phyloP scores from a whole-genome alignment of 92 coral and sea anemone genomes.

The Chrysogorgia sp. region DNA sequence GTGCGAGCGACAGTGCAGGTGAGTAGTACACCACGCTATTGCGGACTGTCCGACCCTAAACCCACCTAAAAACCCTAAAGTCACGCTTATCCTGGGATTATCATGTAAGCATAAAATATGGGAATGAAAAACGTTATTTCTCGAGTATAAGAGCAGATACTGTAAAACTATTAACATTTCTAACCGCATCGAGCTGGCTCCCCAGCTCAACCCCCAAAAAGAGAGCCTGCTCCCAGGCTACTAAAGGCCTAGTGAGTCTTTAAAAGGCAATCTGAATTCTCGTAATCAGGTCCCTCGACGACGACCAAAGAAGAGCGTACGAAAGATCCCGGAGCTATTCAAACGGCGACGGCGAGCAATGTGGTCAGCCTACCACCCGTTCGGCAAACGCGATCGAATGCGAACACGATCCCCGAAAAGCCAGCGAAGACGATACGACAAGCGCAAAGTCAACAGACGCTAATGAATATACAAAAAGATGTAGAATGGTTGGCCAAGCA shows the following conservation, averaged over 20 bases:
- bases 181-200: too few species aligned
- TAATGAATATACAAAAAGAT: conserved; percentile 37
- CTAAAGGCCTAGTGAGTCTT: too few species aligned
- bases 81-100: too few species aligned
- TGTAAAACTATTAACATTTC: too few species aligned
- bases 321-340: not conserved
- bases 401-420: conserved; percentile 25
- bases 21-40: not conserved
- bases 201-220: too few species aligned
- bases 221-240: too few species aligned
- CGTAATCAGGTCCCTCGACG: not conserved
- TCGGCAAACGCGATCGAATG: conserved; percentile 35
- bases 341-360: conserved; percentile 35
- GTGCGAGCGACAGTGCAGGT: not conserved
- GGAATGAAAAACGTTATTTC: too few species aligned
- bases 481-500: conserved; percentile 45
- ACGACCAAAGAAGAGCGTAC: not conserved
- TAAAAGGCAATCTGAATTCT: too few species aligned
- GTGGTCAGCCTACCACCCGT: conserved; percentile 45
- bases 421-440: conserved; percentile 16
- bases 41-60: not conserved
- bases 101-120: too few species aligned
- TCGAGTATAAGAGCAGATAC: too few species aligned
- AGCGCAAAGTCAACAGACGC: conserved; percentile 18
- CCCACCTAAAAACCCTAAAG: too few species aligned